Conservation (phyloP, 1,140 invertebrate species). For the Watersipora subatra region DNA sequence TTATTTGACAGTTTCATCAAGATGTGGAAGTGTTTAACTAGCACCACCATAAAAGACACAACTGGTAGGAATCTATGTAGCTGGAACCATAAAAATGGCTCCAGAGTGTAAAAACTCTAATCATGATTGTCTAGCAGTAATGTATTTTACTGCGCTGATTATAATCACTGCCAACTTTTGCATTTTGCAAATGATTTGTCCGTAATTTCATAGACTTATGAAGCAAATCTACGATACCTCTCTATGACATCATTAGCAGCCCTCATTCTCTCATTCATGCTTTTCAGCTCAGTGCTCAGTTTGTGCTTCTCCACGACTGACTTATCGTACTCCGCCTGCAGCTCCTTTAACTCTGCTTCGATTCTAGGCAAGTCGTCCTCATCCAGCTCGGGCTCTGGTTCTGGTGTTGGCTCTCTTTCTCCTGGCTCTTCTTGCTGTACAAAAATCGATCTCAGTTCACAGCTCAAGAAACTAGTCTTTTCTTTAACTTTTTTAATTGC, state of each 20-base stretch:
- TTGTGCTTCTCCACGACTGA: constrained; percentile 37
- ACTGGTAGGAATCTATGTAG: too few species aligned
- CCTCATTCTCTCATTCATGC: constrained; percentile 38
- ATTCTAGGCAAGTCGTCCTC: constrained; percentile 30
- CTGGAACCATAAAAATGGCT: too few species aligned
- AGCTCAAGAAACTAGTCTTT: background rate
- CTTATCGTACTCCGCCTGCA: constrained; percentile 33
- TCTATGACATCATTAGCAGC: constrained; percentile 34
- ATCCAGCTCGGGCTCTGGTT: constrained; percentile 21
- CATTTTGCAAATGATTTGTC: too few species aligned
- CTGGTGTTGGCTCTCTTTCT: constrained; percentile 11
- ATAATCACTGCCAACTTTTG: too few species aligned
- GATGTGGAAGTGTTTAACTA: too few species aligned
- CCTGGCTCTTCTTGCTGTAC: constrained; percentile 1
- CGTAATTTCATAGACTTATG: too few species aligned
- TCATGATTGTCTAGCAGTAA: too few species aligned
- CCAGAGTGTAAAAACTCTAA: too few species aligned
- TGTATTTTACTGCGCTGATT: too few species aligned
- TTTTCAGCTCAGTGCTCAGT: constrained; percentile 31
- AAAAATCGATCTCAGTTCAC: background rate
- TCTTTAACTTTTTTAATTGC: background rate
- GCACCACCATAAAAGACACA: too few species aligned
- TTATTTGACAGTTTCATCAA: too few species aligned
- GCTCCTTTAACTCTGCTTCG: constrained; percentile 25
- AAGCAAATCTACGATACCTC: too few species aligned